Conservation (phyloP, 2,888 invertebrate species). For the Girardia tigrina region DNA sequence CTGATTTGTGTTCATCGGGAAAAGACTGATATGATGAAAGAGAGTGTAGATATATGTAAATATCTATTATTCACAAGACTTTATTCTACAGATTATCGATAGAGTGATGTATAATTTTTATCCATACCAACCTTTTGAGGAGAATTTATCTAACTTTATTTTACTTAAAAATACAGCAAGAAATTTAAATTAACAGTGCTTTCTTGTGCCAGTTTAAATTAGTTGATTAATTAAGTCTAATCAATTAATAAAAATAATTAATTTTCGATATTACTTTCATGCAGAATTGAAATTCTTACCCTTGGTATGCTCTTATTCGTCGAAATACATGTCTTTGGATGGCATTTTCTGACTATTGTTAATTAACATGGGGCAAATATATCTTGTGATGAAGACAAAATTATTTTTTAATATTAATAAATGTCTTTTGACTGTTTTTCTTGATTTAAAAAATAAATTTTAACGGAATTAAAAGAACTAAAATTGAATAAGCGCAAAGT, state of each 20-base stretch:
- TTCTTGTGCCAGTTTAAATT: conserved; percentile 4
- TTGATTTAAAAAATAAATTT: no score
- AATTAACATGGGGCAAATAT: no score
- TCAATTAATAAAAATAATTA: neutral
- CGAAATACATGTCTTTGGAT: conserved; percentile 9
- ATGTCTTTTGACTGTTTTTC: no score
- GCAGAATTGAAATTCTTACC: neutral
- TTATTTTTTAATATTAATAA: no score
- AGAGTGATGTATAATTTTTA: neutral
- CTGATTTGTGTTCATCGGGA: neutral
- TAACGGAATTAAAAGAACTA: no score
- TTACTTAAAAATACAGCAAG: no score
- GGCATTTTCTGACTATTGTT: no score
- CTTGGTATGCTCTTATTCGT: neutral
- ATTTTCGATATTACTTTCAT: conserved; percentile 8
- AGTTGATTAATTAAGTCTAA: neutral
- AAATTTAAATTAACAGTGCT: neutral
- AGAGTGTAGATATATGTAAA: conserved; percentile 14
- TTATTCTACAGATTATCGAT: neutral
- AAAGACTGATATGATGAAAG: neutral
- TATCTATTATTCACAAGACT: neutral
- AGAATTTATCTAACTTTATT: no score
- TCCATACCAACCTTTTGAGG: no score
- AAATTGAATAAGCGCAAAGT: no score
- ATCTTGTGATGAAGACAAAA: no score